phyloP scores from a whole-genome alignment of 2,797 vertebrate species.

The Pseudochromis fuscus region DNA sequence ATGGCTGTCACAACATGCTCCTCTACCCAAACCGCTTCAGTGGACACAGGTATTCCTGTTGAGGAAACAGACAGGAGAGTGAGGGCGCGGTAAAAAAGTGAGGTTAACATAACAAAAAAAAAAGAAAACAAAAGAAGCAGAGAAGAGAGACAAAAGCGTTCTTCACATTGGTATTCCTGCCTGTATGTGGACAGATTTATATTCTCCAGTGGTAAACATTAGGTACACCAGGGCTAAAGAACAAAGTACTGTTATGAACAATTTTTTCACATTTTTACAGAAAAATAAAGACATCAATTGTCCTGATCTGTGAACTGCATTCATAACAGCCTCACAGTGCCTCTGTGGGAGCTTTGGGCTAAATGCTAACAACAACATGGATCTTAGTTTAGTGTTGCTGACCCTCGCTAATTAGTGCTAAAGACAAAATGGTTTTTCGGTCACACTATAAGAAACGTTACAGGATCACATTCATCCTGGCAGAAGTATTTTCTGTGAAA shows the following conservation, averaged over 20 bases:
- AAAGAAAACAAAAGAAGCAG: background rate
- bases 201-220: constrained; percentile 18
- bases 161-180: background rate
- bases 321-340: background rate
- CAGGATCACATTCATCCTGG: no score
- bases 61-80: constrained; percentile 13
- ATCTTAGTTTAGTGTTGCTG: no score
- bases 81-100: background rate
- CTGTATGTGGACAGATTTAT: constrained; percentile 6
- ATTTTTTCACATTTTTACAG: background rate
- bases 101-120: background rate
- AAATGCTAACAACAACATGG: background rate
- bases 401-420: no score
- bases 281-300: background rate
- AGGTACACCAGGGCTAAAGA: background rate
- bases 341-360: background rate
- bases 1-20: constrained; percentile 95
- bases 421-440: no score
- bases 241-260: background rate
- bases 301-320: background rate
- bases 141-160: background rate
- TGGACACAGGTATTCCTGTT: constrained; percentile 69
- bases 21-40: constrained; percentile 85
- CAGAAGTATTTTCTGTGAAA: background rate
- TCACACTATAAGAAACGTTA: no score